Evolutionary conservation across 2,888 invertebrate genomes (phyloP).

Genomic region (Argynnis bischoffii): DNA sequence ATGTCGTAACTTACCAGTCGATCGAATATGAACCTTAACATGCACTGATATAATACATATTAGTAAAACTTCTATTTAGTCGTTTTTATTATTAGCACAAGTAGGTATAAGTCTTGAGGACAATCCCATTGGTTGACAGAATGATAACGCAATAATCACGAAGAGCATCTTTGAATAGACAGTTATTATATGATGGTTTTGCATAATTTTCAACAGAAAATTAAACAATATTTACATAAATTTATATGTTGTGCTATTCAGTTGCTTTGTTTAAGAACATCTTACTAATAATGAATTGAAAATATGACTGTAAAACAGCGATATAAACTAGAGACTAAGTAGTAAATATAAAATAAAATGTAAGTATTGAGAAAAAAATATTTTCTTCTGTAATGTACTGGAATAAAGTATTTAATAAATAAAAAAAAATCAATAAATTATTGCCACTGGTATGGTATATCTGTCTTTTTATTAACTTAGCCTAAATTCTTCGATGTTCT

Average conservation of each 20-base stretch:
- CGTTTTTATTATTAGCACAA: conserved; percentile 58
- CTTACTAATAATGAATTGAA: no score
- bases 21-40: conserved; percentile 56
- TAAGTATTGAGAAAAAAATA: no score
- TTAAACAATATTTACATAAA: conserved; percentile 31
- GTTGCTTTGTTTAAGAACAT: conserved; percentile 1
- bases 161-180: conserved; percentile 75
- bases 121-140: conserved; percentile 61
- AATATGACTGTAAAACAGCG: no score
- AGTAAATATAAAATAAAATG: no score
- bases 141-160: conserved; percentile 77
- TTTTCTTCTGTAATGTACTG: no score
- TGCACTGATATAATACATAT: conserved; percentile 52
- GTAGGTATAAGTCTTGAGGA: conserved; percentile 57
- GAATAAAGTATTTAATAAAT: no score
- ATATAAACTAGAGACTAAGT: no score
- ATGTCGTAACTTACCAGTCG: conserved; percentile 41
- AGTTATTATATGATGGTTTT: conserved; percentile 64
- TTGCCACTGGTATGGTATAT: neutral
- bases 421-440: conserved; percentile 5
- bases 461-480: neutral
- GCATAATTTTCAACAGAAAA: conserved; percentile 29
- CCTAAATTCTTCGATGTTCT: conserved; percentile 57
- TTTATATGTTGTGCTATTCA: conserved; percentile 10
- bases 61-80: conserved; percentile 46